Evolutionary conservation across 1,140 invertebrate genomes (phyloP), one percentile per base, ranked within the genome.

Genomic region (Helicoverpa armigera): DNA sequence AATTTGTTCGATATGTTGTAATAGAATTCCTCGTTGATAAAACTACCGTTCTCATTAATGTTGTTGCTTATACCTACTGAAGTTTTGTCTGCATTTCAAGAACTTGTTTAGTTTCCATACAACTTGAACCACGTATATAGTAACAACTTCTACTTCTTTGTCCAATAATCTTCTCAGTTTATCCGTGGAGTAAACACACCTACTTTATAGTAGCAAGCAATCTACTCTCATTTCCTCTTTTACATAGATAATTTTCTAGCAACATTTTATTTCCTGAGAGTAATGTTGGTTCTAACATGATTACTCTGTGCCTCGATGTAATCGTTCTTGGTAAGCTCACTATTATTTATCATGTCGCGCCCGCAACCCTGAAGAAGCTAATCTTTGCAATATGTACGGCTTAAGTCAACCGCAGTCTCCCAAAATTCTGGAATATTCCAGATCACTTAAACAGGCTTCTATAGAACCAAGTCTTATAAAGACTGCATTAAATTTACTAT

Each of bases 301-400:
- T 69, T 69, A 69, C 43, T 11, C 35, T n/a, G 18, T 18, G 43
- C 35, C 65, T 50, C 13, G 11, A 50, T 50, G 43, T 48, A 69
- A 18, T 69, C 18, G 65, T 50, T 65, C 10, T 14, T 69, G 35
- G 65, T 18, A 23, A 69, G 50, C 23, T 23, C 16, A 69, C 65
- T 18, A 69, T 69, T 69, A 69, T 69, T 69, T 50, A 69, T 69
- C 65, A 69, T 51, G 65, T 16, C 10, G 10, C 63, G 16, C 9
- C 35, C 43, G 16, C 23, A 50, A 4, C 9, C 65, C 43, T 11
- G 18, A 69, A 50, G 65, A 69, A 16, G 65, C 10, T 69, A 69
- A 69, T 51, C 65, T 69, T 69, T 48, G 65, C 65, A 69, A 69
- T 69, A 69, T 23, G 65, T 69, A 69, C 12, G 65, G 65, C 65